These are phyloP conservation scores for Ceryle rudis DNA, from an alignment of 2,797 vertebrate genomes.

Conservation along the genomic window DNA sequence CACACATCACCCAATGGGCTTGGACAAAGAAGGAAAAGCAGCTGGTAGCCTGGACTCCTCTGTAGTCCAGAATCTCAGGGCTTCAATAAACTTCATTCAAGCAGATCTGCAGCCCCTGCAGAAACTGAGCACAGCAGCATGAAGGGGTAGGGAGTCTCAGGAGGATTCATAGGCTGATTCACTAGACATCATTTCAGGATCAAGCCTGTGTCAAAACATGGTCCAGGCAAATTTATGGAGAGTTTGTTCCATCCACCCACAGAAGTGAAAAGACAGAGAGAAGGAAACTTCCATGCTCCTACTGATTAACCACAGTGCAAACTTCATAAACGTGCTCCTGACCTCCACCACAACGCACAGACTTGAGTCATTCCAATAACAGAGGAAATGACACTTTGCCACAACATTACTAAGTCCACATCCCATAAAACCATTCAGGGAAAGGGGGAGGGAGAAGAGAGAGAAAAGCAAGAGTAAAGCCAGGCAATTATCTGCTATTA, in stretches of 20 bases:
- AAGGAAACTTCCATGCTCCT: conserved; percentile 36
- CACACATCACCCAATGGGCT: too few relatives aligned
- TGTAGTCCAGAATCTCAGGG: not conserved
- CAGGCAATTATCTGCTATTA: conserved; percentile 64
- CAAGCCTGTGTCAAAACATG: not conserved
- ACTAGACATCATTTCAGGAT: not conserved
- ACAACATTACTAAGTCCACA: conserved; percentile 73
- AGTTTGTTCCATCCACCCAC: not conserved
- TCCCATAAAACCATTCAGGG: conserved; percentile 64
- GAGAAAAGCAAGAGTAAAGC: conserved; percentile 35
- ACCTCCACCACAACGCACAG: conserved; percentile 28
- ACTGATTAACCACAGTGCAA: conserved; percentile 75
- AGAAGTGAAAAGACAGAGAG: not conserved
- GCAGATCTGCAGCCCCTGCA: not conserved
- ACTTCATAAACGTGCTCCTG: conserved; percentile 66
- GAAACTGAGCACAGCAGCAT: not conserved
- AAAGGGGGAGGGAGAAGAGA: not conserved
- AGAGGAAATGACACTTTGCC: conserved; percentile 71
- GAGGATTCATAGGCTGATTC: not conserved
- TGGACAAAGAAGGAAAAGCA: not conserved
- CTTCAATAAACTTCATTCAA: not conserved
- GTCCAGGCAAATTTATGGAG: not conserved
- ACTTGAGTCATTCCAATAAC: conserved; percentile 70
- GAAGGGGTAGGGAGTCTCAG: too few relatives aligned
- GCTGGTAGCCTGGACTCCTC: not conserved